These are phyloP conservation scores for Erithacus rubecula DNA, from an alignment of 2,797 vertebrate genomes.

Conservation along the genomic window DNA sequence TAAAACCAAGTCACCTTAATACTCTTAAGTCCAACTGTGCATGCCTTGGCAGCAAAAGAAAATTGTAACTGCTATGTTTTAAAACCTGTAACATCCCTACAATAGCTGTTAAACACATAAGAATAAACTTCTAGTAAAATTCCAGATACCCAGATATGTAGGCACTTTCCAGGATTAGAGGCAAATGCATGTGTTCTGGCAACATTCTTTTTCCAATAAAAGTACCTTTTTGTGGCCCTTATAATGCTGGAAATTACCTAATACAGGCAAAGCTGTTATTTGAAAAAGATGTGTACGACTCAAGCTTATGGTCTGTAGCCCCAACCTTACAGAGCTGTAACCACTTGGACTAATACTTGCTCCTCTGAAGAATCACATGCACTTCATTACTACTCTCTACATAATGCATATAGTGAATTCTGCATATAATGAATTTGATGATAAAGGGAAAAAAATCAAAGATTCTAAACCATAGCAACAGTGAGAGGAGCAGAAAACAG, in stretches of 20 bases:
- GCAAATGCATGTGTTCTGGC: not conserved
- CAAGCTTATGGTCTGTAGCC: not conserved
- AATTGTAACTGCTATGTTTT: not conserved
- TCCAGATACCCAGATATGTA: not conserved
- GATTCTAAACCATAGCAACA: not conserved
- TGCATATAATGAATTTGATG: not conserved
- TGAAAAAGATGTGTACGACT: not conserved
- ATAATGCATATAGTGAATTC: not conserved
- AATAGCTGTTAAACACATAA: not conserved
- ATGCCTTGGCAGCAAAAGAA: conserved; percentile 4
- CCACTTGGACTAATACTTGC: not conserved
- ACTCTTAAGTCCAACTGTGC: not conserved
- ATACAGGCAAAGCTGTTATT: not conserved
- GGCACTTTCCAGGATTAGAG: not conserved
- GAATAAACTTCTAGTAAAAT: not conserved
- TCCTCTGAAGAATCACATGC: not conserved
- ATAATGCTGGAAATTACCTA: not conserved
- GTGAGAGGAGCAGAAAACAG: not conserved
- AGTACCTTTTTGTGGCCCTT: not conserved
- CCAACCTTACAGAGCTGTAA: not conserved
- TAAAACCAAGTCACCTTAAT: conserved; percentile 50
- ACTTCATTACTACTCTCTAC: not conserved
- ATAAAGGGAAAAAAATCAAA: not conserved
- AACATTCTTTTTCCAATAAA: not conserved
- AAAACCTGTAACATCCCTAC: not conserved